phyloP scores from a whole-genome alignment of 2,113 vertebrate species.

The Spea multiplicata region DNA sequence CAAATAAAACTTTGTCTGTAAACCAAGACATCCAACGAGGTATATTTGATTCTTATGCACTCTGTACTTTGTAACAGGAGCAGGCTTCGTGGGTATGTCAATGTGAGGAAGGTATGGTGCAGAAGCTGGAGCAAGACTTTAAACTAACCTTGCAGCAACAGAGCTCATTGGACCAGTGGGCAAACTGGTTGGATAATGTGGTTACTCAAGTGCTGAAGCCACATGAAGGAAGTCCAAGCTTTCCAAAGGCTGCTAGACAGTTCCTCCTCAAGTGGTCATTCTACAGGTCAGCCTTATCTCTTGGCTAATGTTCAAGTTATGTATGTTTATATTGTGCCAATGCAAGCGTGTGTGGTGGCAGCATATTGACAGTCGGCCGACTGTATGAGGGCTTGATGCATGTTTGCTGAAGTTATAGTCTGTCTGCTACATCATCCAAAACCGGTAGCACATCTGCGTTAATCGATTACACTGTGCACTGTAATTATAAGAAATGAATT shows the following conservation, averaged over 20 bases:
- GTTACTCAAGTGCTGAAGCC: conserved; percentile 91
- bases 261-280: conserved; percentile 99
- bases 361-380: too few relatives aligned
- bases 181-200: conserved; percentile 90
- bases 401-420: too few relatives aligned
- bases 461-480: too few relatives aligned
- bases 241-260: conserved; percentile 92
- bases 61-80: conserved; percentile 68
- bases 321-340: too few relatives aligned
- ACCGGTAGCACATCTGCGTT: too few relatives aligned
- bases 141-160: conserved; percentile 96
- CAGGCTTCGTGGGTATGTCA: conserved; percentile 98
- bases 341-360: too few relatives aligned
- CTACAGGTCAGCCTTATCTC: conserved; percentile 76
- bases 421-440: too few relatives aligned
- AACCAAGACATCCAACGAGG: background rate
- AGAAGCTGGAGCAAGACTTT: conserved; percentile 95
- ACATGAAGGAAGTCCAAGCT: conserved; percentile 85
- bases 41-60: background rate
- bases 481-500: too few relatives aligned
- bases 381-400: too few relatives aligned
- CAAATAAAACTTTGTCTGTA: background rate
- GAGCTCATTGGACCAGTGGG: conserved; percentile 98
- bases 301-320: background rate
- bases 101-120: conserved; percentile 91